Evolutionary conservation across 1,140 invertebrate species (phyloP), one percentile per base, ranked within the genome.

Genomic region (Galleria mellonella): DNA sequence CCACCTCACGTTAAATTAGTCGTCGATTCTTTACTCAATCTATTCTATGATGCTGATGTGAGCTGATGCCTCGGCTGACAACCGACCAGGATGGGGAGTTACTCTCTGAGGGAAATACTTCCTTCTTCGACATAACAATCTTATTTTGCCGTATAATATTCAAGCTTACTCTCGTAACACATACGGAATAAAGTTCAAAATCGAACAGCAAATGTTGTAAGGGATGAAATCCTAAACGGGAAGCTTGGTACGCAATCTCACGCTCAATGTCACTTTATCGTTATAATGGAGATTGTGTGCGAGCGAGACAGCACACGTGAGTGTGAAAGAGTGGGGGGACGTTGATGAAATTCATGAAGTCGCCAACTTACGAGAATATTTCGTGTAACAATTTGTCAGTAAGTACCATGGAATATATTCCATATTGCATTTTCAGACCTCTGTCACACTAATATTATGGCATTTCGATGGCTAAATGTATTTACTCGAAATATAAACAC

Each of bases 271-370:
- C 52, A 49, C 46, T 64, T 56, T 59, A 61, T 69, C 51, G 55
- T 57, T 44, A 62, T 69, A 69, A 69, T 69, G 51, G 38, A 62
- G 59, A 66, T 66, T 66, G 59, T 41, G 51, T 54, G 55, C 15
- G 45, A 69, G 50, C 23, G 54, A 43, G 54, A 65, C 11, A 27
- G 36, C 17, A 4, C 8, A 23, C 15, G 46, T 12, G 12, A 11
- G 48, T 15, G 5, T 13, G 52, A 61, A 9, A n/a, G 52, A 44
- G 50, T 57, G 13, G 49, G n/a, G n/a, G 4, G 13, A 9, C 8
- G 13, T 48, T 64, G 57, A 64, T 59, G 62, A 64, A 68, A 61
- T 64, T 66, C 59, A 66, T 62, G 63, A 60, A 61, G 58, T 60
- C 17, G 17, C 17, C 17, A 23, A 23, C 17, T 41, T 47, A 28